A percentile compares a stretch with the other conserved stretches of the same genome.
Conservation (phyloP, 2,888 invertebrate genomes). For the Copidosoma aretas region DNA sequence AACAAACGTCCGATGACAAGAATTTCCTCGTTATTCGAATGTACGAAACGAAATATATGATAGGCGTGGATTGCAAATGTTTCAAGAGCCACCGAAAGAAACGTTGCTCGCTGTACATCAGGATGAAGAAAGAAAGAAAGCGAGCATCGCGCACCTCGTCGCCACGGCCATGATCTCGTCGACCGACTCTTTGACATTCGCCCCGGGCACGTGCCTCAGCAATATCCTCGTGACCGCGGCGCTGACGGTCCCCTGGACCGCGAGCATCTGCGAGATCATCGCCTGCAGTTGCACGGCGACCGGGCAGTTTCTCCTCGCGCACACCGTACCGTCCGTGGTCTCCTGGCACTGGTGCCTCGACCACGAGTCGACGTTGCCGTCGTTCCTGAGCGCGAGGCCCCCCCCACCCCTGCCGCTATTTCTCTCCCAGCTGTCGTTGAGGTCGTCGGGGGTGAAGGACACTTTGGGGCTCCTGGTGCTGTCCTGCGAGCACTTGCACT, state of each 20-base stretch:
- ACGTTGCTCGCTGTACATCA: too few relatives aligned
- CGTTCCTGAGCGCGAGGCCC: neutral
- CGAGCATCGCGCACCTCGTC: too few relatives aligned
- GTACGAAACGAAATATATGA: too few relatives aligned
- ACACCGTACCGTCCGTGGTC: constrained; percentile 48
- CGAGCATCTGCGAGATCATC: constrained; percentile 55
- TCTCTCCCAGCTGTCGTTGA: neutral
- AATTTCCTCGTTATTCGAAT: too few relatives aligned
- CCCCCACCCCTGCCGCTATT: neutral
- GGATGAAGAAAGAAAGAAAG: too few relatives aligned
- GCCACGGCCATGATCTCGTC: constrained; percentile 56
- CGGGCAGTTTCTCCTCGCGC: constrained; percentile 53
- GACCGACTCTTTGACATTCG: constrained; percentile 50
- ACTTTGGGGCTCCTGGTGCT: too few relatives aligned
- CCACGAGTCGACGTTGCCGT: neutral
- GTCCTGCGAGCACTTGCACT: neutral
- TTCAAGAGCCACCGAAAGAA: too few relatives aligned
- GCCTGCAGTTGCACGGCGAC: constrained; percentile 51
- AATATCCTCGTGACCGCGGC: constrained; percentile 54
- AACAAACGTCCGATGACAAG: too few relatives aligned
- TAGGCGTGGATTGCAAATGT: too few relatives aligned
- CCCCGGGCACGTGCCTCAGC: constrained; percentile 53
- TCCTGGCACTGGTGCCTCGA: constrained; percentile 9
- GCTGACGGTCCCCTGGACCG: constrained; percentile 54
- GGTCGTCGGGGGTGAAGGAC: neutral